Percentiles rank a stretch among this genome's conserved stretches.
These are phyloP conservation scores for Odontothrips loti DNA, from an alignment of 2,888 invertebrate species.

Conservation along the genomic window DNA sequence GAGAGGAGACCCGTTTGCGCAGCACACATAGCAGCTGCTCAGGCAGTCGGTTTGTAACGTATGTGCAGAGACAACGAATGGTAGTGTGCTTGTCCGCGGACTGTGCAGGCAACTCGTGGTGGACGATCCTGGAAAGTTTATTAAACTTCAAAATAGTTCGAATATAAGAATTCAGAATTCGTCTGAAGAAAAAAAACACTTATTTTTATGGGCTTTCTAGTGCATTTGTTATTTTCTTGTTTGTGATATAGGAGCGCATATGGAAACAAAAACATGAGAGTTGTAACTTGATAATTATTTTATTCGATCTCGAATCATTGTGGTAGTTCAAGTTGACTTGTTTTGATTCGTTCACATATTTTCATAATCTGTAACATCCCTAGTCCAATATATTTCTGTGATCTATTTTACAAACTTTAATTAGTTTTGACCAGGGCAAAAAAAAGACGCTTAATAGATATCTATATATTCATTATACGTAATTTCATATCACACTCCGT, in stretches of 20 bases:
- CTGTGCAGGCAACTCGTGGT: too few relatives aligned
- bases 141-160: too few relatives aligned
- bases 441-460: slow-evolving; percentile 14
- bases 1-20: too few relatives aligned
- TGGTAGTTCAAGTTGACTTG: slow-evolving; percentile 17
- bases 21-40: too few relatives aligned
- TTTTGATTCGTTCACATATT: background rate
- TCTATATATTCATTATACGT: slow-evolving; percentile 3
- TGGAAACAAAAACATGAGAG: background rate
- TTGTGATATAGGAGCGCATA: background rate
- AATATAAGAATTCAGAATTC: too few relatives aligned
- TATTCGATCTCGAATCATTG: slow-evolving; percentile 11
- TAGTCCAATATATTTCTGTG: slow-evolving; percentile 1
- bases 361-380: background rate
- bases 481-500: slow-evolving; percentile 25
- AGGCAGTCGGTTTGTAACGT: too few relatives aligned
- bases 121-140: too few relatives aligned
- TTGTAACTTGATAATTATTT: slow-evolving; percentile 11
- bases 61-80: too few relatives aligned
- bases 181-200: too few relatives aligned
- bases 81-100: too few relatives aligned
- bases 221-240: background rate
- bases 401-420: slow-evolving; percentile 20
- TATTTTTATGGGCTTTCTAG: too few relatives aligned
- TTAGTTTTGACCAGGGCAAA: slow-evolving; percentile 13